Evolutionary conservation across 2,797 vertebrate species (phyloP), one percentile per base, ranked within the genome.

Genomic region (Taeniopygia guttata): DNA sequence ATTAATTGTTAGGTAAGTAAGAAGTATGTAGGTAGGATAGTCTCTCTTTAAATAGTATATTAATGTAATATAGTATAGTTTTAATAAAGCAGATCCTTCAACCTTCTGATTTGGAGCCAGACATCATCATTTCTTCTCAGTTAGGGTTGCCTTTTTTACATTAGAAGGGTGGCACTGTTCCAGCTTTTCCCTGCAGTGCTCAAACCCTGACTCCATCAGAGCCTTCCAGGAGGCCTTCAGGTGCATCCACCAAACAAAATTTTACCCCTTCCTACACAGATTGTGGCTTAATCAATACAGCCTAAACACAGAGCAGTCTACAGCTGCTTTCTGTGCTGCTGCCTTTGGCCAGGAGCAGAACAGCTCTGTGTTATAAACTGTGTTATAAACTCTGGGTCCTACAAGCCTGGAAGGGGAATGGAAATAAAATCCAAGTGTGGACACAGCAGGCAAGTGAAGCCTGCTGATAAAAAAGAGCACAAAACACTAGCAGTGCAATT

Each of bases 241-340:
- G 5, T 54, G 9, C 64, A 43, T 73, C 40, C 55, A 45, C 15
- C 0, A 0, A 66, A 52, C 2, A 22, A 38, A 48, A 15, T 10
- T 14, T 49, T 32, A 18, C 38, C 23, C 36, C 21, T 19, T 49
- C 49, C 34, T 80, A 49, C 40, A 62, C 10, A 34, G 36, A 34
- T 3, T 40, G 15, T 17, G 56, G 29, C 8, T 85, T 59, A 36
- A 72, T 63, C 40, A 70, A 40, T n/a, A 13, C 11, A 77, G 45
- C 12, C 26, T 66, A 32, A 79, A 42, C 22, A 2, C 18, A 54
- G 84, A 18, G 3, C 25, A 64, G 69, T 26, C 34, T 42, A 8
- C n/a, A 63, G 32, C 30, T 74, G 48, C 40, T 38, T 66, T 40
- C 67, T 2, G 1, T 32, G 48, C 42, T 68, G n/a, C 58, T 92